phyloP scores from a whole-genome alignment of 2,113 vertebrate genomes.

The Pelusios castaneus region DNA sequence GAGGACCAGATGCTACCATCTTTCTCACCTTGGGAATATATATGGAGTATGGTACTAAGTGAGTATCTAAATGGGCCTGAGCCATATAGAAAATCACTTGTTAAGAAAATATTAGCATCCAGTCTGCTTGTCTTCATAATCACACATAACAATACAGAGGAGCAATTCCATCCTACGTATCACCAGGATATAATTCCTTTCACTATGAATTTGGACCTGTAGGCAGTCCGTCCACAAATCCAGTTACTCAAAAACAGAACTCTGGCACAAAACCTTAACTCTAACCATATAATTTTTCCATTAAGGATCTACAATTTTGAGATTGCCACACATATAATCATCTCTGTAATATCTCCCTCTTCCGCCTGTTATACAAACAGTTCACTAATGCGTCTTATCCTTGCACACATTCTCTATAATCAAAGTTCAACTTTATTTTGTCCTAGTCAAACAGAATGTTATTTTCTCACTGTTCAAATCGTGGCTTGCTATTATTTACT shows the following conservation, averaged over 20 bases:
- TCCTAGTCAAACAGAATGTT: not conserved
- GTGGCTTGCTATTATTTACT: not conserved
- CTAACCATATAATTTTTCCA: not conserved
- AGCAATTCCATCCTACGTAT: not conserved
- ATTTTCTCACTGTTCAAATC: slow-evolving; percentile 5
- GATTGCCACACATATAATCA: not conserved
- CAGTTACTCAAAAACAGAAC: slow-evolving; percentile 8
- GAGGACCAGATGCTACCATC: not conserved
- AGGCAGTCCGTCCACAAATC: not conserved
- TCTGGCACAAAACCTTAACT: not conserved
- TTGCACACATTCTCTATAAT: not conserved
- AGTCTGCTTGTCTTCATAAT: not conserved
- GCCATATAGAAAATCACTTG: not conserved
- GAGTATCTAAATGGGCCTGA: not conserved
- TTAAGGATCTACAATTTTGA: not conserved
- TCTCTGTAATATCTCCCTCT: not conserved
- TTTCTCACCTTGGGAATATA: not conserved
- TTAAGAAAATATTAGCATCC: not conserved
- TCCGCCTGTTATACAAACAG: not conserved
- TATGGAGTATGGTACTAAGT: not conserved
- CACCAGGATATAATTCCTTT: not conserved
- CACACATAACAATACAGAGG: not conserved
- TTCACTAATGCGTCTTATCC: not conserved
- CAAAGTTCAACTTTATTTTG: not conserved
- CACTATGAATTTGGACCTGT: not conserved